Conservation (phyloP, 2,113 vertebrate genomes). For the Dicrurus megarhynchus region DNA sequence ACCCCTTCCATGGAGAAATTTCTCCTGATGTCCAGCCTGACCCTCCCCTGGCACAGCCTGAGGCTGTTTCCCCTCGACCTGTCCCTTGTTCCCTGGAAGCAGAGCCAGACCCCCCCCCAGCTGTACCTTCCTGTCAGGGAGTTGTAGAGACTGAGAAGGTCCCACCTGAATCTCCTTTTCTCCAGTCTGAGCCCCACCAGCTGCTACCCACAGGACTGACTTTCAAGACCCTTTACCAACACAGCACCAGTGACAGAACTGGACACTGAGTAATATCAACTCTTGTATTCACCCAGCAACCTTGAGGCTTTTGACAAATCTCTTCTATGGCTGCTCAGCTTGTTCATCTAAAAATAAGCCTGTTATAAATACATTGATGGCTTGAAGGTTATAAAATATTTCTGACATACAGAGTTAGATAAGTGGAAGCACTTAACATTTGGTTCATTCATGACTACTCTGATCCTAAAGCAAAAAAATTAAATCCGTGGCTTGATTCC, state of each 20-base stretch:
- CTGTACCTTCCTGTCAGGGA: background rate
- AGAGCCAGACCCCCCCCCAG: background rate
- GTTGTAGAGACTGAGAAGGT: background rate
- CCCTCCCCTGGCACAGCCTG: background rate
- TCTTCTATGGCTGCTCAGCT: background rate
- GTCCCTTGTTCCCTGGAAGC: background rate
- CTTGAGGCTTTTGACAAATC: background rate
- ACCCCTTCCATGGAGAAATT: background rate
- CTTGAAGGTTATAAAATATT: background rate
- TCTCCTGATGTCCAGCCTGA: background rate
- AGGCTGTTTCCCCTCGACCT: background rate
- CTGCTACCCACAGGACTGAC: background rate
- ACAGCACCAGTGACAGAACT: background rate
- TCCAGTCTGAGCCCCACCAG: background rate
- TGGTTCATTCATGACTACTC: background rate
- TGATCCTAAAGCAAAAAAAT: background rate
- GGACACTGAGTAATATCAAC: background rate
- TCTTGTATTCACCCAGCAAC: background rate
- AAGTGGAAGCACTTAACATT: background rate
- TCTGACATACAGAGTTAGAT: background rate
- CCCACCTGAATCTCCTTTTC: background rate
- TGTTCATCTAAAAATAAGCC: background rate
- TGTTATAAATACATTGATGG: background rate
- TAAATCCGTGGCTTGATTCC: accelerated
- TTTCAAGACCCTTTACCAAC: background rate